Evolutionary conservation across 2,888 invertebrate genomes (phyloP).

Genomic region (Temnothorax unifasciatus): DNA sequence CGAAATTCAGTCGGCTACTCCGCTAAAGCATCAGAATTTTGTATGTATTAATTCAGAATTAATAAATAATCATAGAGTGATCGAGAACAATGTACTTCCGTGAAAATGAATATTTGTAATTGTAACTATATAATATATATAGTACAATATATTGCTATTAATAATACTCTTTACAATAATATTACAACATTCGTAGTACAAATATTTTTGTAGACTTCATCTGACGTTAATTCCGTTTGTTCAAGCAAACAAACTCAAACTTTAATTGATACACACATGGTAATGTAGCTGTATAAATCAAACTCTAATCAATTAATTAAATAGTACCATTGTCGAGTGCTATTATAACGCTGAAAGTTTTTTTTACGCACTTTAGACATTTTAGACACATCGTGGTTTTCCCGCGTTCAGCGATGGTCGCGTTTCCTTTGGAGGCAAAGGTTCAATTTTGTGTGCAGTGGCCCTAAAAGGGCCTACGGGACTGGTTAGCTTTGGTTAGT

Average conservation of each 20-base stretch:
- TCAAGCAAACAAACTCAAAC: constrained; percentile 7
- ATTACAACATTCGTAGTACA: constrained; percentile 11
- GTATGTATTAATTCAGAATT: constrained; percentile 30
- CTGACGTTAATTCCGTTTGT: not conserved
- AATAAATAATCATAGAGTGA: constrained; percentile 33
- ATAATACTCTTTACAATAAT: constrained; percentile 30
- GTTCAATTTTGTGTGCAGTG: constrained; percentile 75
- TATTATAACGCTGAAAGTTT: not conserved
- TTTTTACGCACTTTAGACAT: not conserved
- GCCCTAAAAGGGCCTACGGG: constrained; percentile 77
- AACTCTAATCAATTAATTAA: constrained; percentile 24
- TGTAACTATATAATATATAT: constrained; percentile 20
- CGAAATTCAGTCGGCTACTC: constrained; percentile 6
- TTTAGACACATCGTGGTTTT: constrained; percentile 7
- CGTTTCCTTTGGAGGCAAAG: constrained; percentile 69
- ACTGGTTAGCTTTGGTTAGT: constrained; percentile 77
- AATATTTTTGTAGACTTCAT: constrained; percentile 30
- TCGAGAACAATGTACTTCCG: not conserved
- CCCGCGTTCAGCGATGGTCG: constrained; percentile 26
- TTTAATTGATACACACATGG: constrained; percentile 11
- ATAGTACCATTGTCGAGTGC: not conserved
- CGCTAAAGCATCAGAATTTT: not conserved
- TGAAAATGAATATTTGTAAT: constrained; percentile 19
- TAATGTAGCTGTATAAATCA: not conserved
- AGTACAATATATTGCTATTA: constrained; percentile 16